phyloP scores from a whole-genome alignment of 2,888 invertebrate species.

The Liopterus haemorrhoidalis region DNA sequence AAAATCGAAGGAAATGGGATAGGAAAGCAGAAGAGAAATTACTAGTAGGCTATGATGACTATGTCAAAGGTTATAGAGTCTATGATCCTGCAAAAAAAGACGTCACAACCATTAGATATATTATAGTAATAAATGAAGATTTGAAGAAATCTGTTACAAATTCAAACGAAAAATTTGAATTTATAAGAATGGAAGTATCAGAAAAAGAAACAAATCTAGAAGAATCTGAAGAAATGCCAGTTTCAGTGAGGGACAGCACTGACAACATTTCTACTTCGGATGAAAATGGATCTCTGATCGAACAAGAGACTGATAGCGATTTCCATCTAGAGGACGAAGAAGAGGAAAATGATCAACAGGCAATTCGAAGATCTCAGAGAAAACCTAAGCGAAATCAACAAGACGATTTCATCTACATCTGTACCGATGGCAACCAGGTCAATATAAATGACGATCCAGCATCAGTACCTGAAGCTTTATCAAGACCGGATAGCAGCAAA shows the following conservation, averaged over 20 bases:
- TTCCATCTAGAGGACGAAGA: background rate
- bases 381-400: slow-evolving; percentile 5
- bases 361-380: slow-evolving; percentile 9
- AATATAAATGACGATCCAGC: slow-evolving; percentile 10
- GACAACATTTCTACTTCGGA: slow-evolving; percentile 8
- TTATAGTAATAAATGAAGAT: slow-evolving; percentile 13
- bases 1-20: slow-evolving; percentile 19
- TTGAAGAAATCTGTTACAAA: slow-evolving; percentile 1
- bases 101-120: slow-evolving; percentile 14
- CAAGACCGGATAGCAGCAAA: slow-evolving; percentile 6
- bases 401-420: slow-evolving; percentile 1
- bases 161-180: too few species aligned
- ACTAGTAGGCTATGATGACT: slow-evolving; percentile 14
- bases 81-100: slow-evolving; percentile 11
- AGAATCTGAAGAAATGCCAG: slow-evolving; percentile 6
- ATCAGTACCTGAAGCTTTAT: slow-evolving; percentile 11
- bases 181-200: background rate
- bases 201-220: slow-evolving; percentile 11
- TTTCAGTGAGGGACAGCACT: slow-evolving; percentile 15
- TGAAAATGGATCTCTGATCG: slow-evolving; percentile 9
- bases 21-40: slow-evolving; percentile 18
- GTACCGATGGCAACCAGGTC: background rate
- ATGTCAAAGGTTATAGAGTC: slow-evolving; percentile 18
- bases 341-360: background rate
- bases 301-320: slow-evolving; percentile 8